Conservation (phyloP, 2,113 vertebrate species). For the Dicentrarchus labrax region DNA sequence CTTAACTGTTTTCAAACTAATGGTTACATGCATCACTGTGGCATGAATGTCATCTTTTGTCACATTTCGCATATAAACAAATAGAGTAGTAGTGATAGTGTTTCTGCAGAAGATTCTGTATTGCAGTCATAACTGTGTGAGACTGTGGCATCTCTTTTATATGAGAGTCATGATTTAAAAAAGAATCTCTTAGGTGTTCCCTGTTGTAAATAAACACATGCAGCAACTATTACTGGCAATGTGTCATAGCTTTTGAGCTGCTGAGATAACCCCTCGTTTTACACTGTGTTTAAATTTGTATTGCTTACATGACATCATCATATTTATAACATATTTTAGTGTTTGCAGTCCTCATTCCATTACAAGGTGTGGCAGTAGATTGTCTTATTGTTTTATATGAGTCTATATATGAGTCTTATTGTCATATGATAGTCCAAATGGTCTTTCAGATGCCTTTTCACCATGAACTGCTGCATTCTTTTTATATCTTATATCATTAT, state of each 20-base stretch:
- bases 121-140: background rate
- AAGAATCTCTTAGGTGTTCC: background rate
- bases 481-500: background rate
- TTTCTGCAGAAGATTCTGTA: background rate
- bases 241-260: constrained; percentile 20
- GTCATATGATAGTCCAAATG: background rate
- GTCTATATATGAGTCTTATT: background rate
- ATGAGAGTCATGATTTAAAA: constrained; percentile 29
- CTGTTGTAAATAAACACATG: constrained; percentile 36
- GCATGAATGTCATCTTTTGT: background rate
- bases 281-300: constrained; percentile 24
- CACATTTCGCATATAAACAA: background rate
- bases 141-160: constrained; percentile 1
- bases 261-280: constrained; percentile 20
- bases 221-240: constrained; percentile 10
- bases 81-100: background rate
- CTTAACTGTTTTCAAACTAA: background rate
- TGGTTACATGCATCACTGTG: background rate
- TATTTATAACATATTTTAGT: constrained; percentile 19
- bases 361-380: background rate
- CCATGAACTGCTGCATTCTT: background rate
- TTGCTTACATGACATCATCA: constrained; percentile 7
- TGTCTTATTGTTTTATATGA: too few relatives aligned
- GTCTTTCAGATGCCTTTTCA: background rate
- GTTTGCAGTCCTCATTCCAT: background rate